Conservation (phyloP, 2,888 invertebrate species). For the Agonum fuliginosum region DNA sequence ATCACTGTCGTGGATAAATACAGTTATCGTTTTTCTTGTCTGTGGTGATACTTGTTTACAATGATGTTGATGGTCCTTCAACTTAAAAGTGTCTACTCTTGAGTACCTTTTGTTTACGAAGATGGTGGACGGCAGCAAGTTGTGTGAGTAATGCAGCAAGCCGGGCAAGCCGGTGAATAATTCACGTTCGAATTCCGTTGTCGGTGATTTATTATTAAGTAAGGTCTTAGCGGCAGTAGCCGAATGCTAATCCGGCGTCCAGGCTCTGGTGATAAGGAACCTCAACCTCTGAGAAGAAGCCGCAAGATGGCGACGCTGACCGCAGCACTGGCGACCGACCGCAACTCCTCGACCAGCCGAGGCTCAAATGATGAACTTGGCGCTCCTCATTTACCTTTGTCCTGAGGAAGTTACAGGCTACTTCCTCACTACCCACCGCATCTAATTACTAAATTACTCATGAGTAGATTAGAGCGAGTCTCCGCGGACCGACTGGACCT, state of each 20-base stretch:
- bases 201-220: slow-evolving; percentile 52
- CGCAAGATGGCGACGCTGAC: slow-evolving; percentile 59
- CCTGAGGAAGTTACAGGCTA: not conserved
- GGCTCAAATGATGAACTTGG: slow-evolving; percentile 21
- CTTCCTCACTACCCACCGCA: slow-evolving; percentile 18
- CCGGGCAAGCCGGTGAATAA: slow-evolving; percentile 36
- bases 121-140: not conserved
- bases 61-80: not conserved
- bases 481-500: slow-evolving; percentile 4
- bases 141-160: not conserved
- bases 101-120: not conserved
- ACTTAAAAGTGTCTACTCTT: not conserved
- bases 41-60: too few relatives aligned
- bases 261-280: slow-evolving; percentile 46
- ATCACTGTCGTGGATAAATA: too few relatives aligned
- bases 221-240: slow-evolving; percentile 25
- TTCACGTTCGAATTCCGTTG: slow-evolving; percentile 48
- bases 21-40: too few relatives aligned
- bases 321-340: slow-evolving; percentile 54
- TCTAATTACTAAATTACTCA: slow-evolving; percentile 23
- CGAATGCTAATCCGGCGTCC: slow-evolving; percentile 52
- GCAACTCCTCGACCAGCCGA: slow-evolving; percentile 6
- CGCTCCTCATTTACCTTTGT: slow-evolving; percentile 31
- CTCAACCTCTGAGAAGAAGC: slow-evolving; percentile 46
- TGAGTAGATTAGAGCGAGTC: not conserved